These are phyloP conservation scores for Catamblyrhynchus diadema DNA, from an alignment of 2,797 vertebrate genomes.

Conservation along the genomic window DNA sequence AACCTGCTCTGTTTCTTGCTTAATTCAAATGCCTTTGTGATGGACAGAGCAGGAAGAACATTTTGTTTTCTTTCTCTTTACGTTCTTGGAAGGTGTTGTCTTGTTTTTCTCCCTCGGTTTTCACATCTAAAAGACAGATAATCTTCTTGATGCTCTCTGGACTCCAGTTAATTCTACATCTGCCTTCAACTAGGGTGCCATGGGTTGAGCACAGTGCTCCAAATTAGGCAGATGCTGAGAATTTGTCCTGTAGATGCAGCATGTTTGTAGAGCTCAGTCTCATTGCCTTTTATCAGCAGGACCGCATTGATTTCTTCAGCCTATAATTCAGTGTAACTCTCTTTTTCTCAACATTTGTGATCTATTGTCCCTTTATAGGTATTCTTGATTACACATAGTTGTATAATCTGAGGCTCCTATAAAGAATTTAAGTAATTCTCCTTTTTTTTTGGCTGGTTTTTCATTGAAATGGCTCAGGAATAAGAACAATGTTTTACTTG, in stretches of 20 bases:
- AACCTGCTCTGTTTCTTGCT: not conserved
- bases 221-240: not conserved
- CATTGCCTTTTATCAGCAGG: not conserved
- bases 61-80: not conserved
- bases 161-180: not conserved
- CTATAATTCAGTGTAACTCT: not conserved
- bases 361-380: not conserved
- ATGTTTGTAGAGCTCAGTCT: not conserved
- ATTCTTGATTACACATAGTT: not conserved
- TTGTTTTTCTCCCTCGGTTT: not conserved
- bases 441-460: not conserved
- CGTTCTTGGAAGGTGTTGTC: not conserved
- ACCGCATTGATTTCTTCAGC: not conserved
- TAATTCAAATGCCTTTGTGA: not conserved
- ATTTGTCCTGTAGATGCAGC: not conserved
- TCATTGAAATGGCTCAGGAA: not conserved
- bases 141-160: not conserved
- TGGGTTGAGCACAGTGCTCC: not conserved
- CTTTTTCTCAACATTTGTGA: not conserved
- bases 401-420: not conserved
- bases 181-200: not conserved
- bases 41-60: not conserved
- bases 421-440: not conserved
- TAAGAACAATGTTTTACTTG: not conserved
- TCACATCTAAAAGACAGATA: not conserved